These are phyloP conservation scores for Rosalia funebris DNA, from an alignment of 2,888 invertebrate genomes.

Conservation along the genomic window DNA sequence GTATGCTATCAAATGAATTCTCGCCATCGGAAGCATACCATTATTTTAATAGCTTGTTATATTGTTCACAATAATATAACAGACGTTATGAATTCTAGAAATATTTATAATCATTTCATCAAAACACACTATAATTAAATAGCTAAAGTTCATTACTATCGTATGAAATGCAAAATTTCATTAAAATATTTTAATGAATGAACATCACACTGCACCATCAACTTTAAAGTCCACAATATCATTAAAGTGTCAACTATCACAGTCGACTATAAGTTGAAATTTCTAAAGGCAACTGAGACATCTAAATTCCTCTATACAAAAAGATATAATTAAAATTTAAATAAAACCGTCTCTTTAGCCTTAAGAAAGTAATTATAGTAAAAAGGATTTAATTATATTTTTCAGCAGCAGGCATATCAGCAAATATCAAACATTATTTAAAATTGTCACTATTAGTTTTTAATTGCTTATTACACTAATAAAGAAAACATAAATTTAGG, in stretches of 20 bases:
- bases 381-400: constrained; percentile 14
- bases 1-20: no score
- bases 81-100: no score
- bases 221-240: constrained; percentile 10
- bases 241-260: constrained; percentile 22
- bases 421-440: no score
- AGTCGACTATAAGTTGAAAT: no score
- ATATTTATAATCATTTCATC: no score
- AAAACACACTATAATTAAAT: no score
- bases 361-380: constrained; percentile 10
- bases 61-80: no score
- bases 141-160: background rate
- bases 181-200: constrained; percentile 26
- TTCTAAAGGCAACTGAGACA: background rate
- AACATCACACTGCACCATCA: constrained; percentile 23
- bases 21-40: no score
- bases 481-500: no score
- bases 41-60: no score
- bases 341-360: constrained; percentile 1
- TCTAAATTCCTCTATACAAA: background rate
- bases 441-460: no score
- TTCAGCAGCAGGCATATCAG: background rate
- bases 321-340: constrained; percentile 19
- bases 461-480: no score
- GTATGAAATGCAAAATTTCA: background rate